Evolutionary conservation across 2,888 invertebrate genomes (phyloP).

Genomic region (Leptopilina drosophilae): DNA sequence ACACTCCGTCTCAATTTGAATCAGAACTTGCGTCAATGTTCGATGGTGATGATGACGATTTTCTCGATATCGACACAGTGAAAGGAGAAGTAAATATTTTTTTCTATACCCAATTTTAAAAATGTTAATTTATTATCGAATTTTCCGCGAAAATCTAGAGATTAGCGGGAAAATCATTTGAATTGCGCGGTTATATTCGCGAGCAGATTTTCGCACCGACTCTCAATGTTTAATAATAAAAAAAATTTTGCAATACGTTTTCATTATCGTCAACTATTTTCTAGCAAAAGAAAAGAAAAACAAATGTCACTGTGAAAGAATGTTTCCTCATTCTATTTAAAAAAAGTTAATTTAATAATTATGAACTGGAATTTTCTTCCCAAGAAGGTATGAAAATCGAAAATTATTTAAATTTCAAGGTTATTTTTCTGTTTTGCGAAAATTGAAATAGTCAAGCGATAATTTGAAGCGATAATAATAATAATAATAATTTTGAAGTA

Average conservation of each 20-base stretch:
- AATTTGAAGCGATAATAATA: too few species aligned
- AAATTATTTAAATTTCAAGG: neutral
- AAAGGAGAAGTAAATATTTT: constrained; percentile 77
- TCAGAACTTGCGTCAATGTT: constrained; percentile 85
- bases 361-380: constrained; percentile 18
- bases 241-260: neutral
- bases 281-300: neutral
- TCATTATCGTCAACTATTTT: neutral
- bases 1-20: constrained; percentile 83
- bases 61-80: constrained; percentile 76
- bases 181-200: constrained; percentile 12
- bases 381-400: neutral
- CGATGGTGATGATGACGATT: constrained; percentile 78
- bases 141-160: too few species aligned
- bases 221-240: neutral
- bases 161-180: neutral
- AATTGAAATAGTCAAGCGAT: too few species aligned
- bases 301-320: neutral
- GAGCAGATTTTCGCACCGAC: neutral
- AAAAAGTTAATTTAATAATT: neutral
- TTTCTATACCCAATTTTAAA: neutral
- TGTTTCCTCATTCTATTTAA: neutral
- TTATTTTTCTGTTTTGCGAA: too few species aligned
- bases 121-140: neutral
- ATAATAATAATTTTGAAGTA: too few species aligned